Percentiles rank a stretch among this genome's conserved stretches.
phyloP scores from a whole-genome alignment of 2,113 vertebrate species.

The Kobus ellipsiprymnus region DNA sequence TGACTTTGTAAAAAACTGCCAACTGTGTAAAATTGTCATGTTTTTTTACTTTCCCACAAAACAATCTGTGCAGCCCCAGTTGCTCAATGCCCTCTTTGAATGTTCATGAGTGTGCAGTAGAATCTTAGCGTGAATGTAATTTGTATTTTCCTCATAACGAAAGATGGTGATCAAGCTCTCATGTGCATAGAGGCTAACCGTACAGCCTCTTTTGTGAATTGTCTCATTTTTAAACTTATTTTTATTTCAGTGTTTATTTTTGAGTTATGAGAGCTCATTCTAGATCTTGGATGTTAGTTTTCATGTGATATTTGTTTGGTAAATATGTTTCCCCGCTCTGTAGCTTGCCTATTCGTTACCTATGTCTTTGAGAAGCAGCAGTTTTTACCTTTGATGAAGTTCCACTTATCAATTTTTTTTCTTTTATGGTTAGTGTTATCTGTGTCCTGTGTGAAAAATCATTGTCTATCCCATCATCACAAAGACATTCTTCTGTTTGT shows the following conservation, averaged over 20 bases:
- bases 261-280: background rate
- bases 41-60: background rate
- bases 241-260: background rate
- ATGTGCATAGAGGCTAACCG: background rate
- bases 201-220: background rate
- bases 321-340: background rate
- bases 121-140: background rate
- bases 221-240: background rate
- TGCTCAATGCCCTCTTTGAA: background rate
- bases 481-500: background rate
- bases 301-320: background rate
- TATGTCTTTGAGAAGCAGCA: background rate
- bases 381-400: background rate
- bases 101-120: background rate
- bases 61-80: background rate
- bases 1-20: constrained; percentile 14
- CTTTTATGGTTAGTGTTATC: background rate
- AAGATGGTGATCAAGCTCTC: background rate
- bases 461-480: background rate
- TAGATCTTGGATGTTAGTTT: background rate
- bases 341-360: background rate
- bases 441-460: background rate
- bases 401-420: background rate
- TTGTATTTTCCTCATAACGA: background rate
- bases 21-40: background rate